Base-by-base conservation (phyloP, 2,888 invertebrate genomes). In the Ennomos fuscantarius region DNA sequence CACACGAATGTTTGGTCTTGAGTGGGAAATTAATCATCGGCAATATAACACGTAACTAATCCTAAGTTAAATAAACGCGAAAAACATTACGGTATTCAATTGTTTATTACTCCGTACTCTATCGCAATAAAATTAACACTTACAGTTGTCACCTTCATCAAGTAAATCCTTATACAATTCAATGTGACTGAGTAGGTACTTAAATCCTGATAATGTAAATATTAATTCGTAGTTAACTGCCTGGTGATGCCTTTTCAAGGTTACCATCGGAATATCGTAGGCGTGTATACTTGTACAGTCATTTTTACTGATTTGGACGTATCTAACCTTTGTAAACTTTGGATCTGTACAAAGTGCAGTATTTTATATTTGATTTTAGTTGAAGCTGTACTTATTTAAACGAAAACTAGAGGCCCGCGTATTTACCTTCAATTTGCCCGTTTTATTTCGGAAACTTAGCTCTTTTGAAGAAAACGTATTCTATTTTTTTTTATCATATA, bases 211-310 rank as follows among this genome's bases (percentile, higher is more conserved):
- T 24, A 24, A 33, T 32, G 8, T 43, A 10, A 6, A 24, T 2
- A 32, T 32, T 5, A 33, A 10, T 13, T 44, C 11, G 32, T 43
- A 31, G 13, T 34, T 11, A 5, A 34, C 43, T 12, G 13, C 13
- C 13, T 24, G 13, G 12, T 37, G 10, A 43, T 45, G 52, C 44
- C 52, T 45, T 39, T 35, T 41, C 45, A 53, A 53, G 53, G 53
- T 39, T 34, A 11, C 40, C n/a, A 8, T 13, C 53, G 53, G 42
- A 35, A 50, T 50, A 50, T 43, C n/a, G 40, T 35, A 11, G 40
- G 34, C 24, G 43, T 42, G 9, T 13, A 1, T 37, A 36, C 9
- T 36, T 11, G 42, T 42, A 24, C 24, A 24, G 24, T 24, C 1
- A 24, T 24, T 24, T 24, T 24, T 24, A 6, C 6, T 6, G 24